Evolutionary conservation across 2,888 invertebrate genomes (phyloP).

Genomic region (Notocelia uddmanniana): DNA sequence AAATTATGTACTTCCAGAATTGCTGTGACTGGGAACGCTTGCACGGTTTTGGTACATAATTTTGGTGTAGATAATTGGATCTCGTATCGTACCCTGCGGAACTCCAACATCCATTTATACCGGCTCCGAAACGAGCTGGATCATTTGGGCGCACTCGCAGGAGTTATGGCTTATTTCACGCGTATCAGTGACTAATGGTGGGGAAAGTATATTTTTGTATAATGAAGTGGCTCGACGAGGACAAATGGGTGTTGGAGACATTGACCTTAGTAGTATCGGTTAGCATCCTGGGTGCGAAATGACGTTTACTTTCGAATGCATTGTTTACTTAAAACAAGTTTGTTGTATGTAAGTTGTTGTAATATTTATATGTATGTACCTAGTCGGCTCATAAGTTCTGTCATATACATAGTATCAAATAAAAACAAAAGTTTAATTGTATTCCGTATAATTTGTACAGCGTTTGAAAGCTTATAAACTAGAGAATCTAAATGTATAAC

Average conservation of each 20-base stretch:
- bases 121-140: constrained; percentile 30
- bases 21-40: background rate
- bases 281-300: background rate
- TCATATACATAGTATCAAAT: too few relatives aligned
- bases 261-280: constrained; percentile 43
- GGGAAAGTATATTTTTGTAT: constrained; percentile 51
- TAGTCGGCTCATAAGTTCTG: too few relatives aligned
- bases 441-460: too few relatives aligned
- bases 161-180: constrained; percentile 47
- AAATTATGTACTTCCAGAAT: background rate
- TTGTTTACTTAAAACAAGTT: background rate
- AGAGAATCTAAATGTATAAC: too few relatives aligned
- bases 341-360: too few relatives aligned
- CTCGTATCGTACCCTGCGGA: constrained; percentile 6
- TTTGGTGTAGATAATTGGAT: background rate
- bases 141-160: constrained; percentile 32
- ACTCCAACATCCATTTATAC: constrained; percentile 27
- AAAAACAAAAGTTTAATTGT: too few relatives aligned
- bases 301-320: constrained; percentile 17
- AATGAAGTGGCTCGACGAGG: constrained; percentile 45
- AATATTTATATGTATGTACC: too few relatives aligned
- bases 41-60: too few relatives aligned
- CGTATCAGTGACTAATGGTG: constrained; percentile 47
- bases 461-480: too few relatives aligned
- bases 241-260: constrained; percentile 44